Conservation (phyloP, 2,888 invertebrate genomes). For the Lycocerus yunnanus region DNA sequence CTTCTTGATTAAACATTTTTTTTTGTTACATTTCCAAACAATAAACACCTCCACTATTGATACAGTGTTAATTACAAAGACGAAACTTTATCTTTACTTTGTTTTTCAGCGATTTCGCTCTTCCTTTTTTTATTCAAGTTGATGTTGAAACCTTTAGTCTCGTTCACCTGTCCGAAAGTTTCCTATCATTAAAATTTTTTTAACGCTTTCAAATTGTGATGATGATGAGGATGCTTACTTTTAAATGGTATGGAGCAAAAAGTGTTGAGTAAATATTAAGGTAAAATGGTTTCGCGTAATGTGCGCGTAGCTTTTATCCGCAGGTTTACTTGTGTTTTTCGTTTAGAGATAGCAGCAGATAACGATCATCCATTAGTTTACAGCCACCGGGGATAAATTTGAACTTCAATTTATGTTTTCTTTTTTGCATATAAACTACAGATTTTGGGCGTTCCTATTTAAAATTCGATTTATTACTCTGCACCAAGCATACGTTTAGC, state of each 20-base stretch:
- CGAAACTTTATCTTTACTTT: not conserved
- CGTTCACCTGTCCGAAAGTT: not conserved
- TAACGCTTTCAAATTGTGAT: not conserved
- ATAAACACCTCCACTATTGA: not conserved
- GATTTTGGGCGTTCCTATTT: constrained; percentile 30
- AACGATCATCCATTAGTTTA: constrained; percentile 40
- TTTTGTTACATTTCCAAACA: not conserved
- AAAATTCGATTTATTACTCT: constrained; percentile 29
- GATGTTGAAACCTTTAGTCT: not conserved
- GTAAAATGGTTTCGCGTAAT: constrained; percentile 27
- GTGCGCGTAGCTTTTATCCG: constrained; percentile 23
- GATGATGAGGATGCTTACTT: not conserved
- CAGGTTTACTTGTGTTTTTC: constrained; percentile 33
- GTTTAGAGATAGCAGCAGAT: constrained; percentile 31
- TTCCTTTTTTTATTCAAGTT: not conserved
- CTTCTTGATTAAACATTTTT: not conserved
- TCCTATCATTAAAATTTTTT: not conserved
- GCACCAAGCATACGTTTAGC: constrained; percentile 29
- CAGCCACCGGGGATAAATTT: constrained; percentile 36
- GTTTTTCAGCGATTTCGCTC: not conserved
- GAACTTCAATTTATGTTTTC: constrained; percentile 35
- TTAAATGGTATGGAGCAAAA: not conserved
- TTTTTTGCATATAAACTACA: constrained; percentile 37
- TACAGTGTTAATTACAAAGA: not conserved
- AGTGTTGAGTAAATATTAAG: not conserved